Base-by-base conservation (phyloP, 2,797 vertebrate genomes). In the Peromyscus aztecus region DNA sequence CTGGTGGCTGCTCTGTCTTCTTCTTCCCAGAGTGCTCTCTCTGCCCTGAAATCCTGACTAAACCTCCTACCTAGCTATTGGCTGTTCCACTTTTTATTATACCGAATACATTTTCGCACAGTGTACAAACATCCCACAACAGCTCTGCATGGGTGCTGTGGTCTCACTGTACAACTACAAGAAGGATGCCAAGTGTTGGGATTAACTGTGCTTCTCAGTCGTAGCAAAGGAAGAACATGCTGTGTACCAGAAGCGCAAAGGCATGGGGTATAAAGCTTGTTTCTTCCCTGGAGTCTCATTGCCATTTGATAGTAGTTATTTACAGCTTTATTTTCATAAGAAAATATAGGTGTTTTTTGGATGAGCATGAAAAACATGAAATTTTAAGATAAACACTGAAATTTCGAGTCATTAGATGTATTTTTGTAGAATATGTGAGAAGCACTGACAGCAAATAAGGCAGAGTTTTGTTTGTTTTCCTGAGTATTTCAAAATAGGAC, bases 361-460 rank as follows among this genome's bases (percentile, higher is more conserved):
- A 46, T 23, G 29, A 76, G 65, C 57, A 77, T 52, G n/a, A 46
- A 77, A 88, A 84, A 37, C 13, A 14, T 14, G 0, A 63, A 37
- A 82, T 63, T 78, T 57, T 31, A 89, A 86, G 77, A n/a, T 49
- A 67, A 95, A 95, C 14, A 31, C 17, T 21, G 59, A 93, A 10
- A 40, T 23, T 89, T 93, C 49, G 69, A 13, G 52, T 59, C 10
- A 61, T 57, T 40, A 63, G 43, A 17, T 29, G 10, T 40, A 16
- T 2, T 71, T 16, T 59, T 11, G 1, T 49, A 40, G 40, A 59
- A 57, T 49, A 16, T 17, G 14, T 86, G 65, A 81, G 24, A 80
- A 14, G 29, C 29, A 23, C 13, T 71, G 61, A 12, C 31, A 55
- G 73, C 46, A 82, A 78, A 90, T 61, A 27, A 17, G 14, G 7